Conservation (phyloP, 2,113 vertebrate species). For the Hystrix brachyura region DNA sequence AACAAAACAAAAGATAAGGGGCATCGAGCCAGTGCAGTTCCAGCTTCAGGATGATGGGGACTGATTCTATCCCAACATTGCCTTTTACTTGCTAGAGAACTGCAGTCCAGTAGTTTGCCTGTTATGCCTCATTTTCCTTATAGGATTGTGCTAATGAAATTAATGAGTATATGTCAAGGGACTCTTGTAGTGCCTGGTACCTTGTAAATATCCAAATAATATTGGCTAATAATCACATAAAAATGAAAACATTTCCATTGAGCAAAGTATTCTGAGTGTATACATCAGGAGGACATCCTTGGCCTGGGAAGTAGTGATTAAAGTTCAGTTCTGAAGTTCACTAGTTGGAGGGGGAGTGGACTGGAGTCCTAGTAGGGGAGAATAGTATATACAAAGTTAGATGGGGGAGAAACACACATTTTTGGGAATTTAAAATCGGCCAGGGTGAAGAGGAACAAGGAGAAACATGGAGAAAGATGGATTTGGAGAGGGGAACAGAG, state of each 20-base stretch:
- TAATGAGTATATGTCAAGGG: neutral
- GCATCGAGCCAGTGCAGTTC: too few species aligned
- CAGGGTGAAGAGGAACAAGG: neutral
- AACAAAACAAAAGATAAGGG: neutral
- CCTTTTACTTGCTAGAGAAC: neutral
- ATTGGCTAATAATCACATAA: constrained; percentile 13
- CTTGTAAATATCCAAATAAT: neutral
- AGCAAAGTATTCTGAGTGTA: neutral
- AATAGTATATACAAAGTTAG: neutral
- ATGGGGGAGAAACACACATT: neutral
- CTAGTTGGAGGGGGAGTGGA: neutral
- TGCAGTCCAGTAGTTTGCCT: neutral
- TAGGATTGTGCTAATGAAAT: neutral
- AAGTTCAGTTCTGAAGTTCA: neutral
- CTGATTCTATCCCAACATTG: neutral
- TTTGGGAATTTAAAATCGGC: neutral
- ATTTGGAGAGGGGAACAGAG: neutral
- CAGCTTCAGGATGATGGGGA: neutral
- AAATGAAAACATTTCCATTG: neutral
- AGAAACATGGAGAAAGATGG: neutral
- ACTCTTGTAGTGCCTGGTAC: neutral
- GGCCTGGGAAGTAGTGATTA: neutral
- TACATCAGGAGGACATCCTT: neutral
- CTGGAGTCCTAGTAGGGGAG: neutral
- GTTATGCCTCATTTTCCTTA: neutral